These are phyloP conservation scores for Phodopus roborovskii DNA, from an alignment of 2,113 vertebrate genomes.

Conservation along the genomic window DNA sequence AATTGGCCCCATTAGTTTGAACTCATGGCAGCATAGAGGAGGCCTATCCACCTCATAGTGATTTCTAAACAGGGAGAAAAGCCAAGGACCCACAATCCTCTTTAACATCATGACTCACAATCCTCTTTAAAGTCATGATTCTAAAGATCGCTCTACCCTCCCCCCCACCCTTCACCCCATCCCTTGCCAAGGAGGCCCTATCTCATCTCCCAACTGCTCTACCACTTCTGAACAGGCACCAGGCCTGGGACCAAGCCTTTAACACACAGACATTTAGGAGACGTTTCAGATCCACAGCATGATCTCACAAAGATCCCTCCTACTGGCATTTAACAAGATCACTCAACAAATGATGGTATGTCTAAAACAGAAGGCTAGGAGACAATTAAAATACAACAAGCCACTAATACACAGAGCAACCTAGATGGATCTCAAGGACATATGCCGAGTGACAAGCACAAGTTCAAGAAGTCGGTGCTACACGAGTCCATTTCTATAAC, in stretches of 20 bases:
- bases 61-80: not conserved
- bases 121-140: too few species aligned
- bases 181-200: not conserved
- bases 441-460: not conserved
- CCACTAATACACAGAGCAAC: not conserved
- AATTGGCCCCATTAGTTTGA: not conserved
- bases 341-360: not conserved
- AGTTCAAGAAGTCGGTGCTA: not conserved
- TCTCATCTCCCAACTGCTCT: not conserved
- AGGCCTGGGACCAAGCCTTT: not conserved
- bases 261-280: not conserved
- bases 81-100: not conserved
- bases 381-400: not conserved
- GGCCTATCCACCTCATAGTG: not conserved
- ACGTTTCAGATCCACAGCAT: not conserved
- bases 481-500: not conserved
- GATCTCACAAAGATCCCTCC: not conserved
- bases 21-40: too few species aligned
- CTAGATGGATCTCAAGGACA: not conserved
- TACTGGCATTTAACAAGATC: not conserved
- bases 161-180: too few species aligned
- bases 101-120: not conserved
- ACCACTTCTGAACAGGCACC: not conserved
- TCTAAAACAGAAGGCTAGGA: not conserved
- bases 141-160: not conserved